Percentiles rank a stretch among this genome's conserved stretches.
These are phyloP conservation scores for Amyelois transitella DNA, from an alignment of 1,140 invertebrate species.

Conservation along the genomic window DNA sequence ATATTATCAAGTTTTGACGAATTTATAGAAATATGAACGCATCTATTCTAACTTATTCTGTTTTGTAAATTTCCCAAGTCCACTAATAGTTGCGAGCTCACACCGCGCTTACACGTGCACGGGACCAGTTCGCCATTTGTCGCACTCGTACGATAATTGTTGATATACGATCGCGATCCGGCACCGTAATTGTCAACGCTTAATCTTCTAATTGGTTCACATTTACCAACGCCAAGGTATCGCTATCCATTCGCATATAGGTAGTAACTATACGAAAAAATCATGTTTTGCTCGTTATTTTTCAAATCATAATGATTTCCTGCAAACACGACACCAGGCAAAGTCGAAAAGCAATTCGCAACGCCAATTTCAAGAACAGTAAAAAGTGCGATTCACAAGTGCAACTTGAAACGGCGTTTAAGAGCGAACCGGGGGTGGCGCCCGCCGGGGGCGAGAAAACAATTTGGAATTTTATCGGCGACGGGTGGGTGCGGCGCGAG, in stretches of 20 bases:
- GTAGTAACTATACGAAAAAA: slow-evolving; percentile 49
- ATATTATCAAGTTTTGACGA: too few species aligned
- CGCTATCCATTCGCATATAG: slow-evolving; percentile 31
- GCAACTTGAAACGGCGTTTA: slow-evolving; percentile 71
- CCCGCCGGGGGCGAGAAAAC: slow-evolving; percentile 68
- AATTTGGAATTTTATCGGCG: slow-evolving; percentile 70
- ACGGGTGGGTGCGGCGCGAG: slow-evolving; percentile 41
- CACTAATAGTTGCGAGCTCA: slow-evolving; percentile 9
- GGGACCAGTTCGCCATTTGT: slow-evolving; percentile 56
- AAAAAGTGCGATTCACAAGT: slow-evolving; percentile 73
- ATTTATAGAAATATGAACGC: too few species aligned
- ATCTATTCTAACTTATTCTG: too few species aligned
- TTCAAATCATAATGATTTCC: slow-evolving; percentile 28
- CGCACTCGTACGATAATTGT: slow-evolving; percentile 70
- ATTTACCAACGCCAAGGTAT: slow-evolving; percentile 69
- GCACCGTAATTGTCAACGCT: slow-evolving; percentile 71
- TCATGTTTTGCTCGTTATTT: slow-evolving; percentile 29
- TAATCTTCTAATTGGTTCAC: slow-evolving; percentile 74
- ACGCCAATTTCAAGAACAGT: slow-evolving; percentile 67
- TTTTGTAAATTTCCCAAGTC: neutral
- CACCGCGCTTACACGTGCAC: slow-evolving; percentile 55
- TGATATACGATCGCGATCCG: slow-evolving; percentile 72
- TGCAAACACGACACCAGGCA: slow-evolving; percentile 30
- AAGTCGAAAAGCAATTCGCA: slow-evolving; percentile 58
- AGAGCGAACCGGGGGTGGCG: slow-evolving; percentile 68